Conservation (phyloP, 2,113 vertebrate species). For the Rissa tridactyla region DNA sequence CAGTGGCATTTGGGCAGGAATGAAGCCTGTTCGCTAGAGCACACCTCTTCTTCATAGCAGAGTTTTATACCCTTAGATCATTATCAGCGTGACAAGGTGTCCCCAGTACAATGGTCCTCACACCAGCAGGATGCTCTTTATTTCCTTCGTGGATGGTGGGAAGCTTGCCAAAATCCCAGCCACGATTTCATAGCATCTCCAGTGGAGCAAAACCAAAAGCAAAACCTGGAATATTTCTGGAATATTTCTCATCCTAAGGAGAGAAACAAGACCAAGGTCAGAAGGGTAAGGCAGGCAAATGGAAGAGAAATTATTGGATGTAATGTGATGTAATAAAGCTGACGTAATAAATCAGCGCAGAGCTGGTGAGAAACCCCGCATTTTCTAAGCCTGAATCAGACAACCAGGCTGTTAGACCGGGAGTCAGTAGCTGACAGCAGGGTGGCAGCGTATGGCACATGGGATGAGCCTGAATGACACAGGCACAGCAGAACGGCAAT, state of each 20-base stretch:
- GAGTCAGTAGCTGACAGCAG: not conserved
- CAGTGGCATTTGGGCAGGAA: not conserved
- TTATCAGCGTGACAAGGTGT: not conserved
- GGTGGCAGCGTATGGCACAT: not conserved
- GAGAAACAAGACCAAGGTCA: not conserved
- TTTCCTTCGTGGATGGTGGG: not conserved
- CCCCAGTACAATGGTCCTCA: not conserved
- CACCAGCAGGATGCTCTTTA: not conserved
- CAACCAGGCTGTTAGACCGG: not conserved
- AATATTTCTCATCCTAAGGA: not conserved
- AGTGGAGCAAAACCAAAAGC: not conserved
- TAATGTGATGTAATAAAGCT: not conserved
- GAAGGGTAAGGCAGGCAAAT: not conserved
- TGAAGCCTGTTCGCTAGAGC: not conserved
- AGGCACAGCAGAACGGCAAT: not conserved
- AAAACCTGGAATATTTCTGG: not conserved
- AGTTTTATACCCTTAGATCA: not conserved
- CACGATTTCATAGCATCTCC: not conserved
- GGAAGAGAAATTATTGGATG: not conserved
- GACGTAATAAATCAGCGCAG: not conserved
- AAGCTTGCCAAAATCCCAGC: not conserved
- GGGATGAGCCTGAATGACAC: not conserved
- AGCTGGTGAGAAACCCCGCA: not conserved
- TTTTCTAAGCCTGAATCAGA: not conserved
- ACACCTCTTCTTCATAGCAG: not conserved